These are phyloP conservation scores for Drosophila varians DNA, from an alignment of 1,140 invertebrate species.

Conservation along the genomic window DNA sequence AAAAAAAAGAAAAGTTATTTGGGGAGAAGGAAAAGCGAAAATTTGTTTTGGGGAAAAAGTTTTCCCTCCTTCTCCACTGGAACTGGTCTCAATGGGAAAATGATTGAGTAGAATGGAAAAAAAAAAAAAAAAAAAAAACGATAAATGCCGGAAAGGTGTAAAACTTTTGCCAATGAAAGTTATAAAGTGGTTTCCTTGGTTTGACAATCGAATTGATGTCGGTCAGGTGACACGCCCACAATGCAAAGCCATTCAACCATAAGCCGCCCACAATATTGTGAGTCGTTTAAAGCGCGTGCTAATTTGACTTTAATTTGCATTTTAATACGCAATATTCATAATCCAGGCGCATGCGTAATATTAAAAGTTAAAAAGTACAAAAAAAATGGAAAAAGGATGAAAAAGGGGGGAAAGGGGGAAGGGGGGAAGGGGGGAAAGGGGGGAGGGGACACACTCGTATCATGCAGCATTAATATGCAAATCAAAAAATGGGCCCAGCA, in stretches of 20 bases:
- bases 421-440: too few relatives aligned
- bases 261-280: not conserved
- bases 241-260: too few relatives aligned
- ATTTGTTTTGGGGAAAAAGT: constrained; percentile 8
- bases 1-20: not conserved
- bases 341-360: constrained; percentile 64
- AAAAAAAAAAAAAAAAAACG: not conserved
- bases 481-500: constrained; percentile 52
- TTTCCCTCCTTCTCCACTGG: not conserved
- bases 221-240: constrained; percentile 50
- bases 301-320: constrained; percentile 77
- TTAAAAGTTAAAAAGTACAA: not conserved
- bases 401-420: too few relatives aligned
- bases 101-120: constrained; percentile 15
- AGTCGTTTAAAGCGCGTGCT: constrained; percentile 48
- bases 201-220: constrained; percentile 53
- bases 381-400: not conserved
- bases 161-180: constrained; percentile 6
- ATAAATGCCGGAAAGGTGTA: constrained; percentile 16
- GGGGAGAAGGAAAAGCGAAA: not conserved
- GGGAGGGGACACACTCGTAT: constrained; percentile 20
- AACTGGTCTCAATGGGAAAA: constrained; percentile 20
- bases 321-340: constrained; percentile 73
- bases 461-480: constrained; percentile 73
- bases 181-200: constrained; percentile 18